Conservation (phyloP, 1,140 invertebrate species). For the Cotesia glomerata region DNA sequence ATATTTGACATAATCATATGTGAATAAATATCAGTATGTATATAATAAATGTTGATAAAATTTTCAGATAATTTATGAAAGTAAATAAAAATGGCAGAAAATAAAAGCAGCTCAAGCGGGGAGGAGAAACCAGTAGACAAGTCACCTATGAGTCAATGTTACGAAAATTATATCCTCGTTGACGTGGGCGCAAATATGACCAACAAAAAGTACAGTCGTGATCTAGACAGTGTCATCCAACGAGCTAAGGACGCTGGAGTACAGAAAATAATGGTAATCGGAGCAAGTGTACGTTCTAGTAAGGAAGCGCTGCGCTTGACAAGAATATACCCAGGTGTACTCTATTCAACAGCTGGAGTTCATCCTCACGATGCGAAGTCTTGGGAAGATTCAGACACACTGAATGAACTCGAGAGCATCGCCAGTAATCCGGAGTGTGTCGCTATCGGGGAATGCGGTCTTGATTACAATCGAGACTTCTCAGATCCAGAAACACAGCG, state of each 20-base stretch:
- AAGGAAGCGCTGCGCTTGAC: conserved; percentile 89
- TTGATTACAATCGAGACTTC: conserved; percentile 94
- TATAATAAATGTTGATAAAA: too few species aligned
- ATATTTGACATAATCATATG: too few species aligned
- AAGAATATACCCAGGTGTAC: conserved; percentile 84
- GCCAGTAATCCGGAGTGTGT: conserved; percentile 87
- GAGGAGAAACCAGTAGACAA: conserved; percentile 41
- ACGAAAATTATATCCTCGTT: conserved; percentile 89
- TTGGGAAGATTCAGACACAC: conserved; percentile 79
- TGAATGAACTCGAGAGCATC: conserved; percentile 75
- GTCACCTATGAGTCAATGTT: conserved; percentile 67
- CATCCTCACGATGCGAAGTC: conserved; percentile 96
- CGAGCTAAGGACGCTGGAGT: conserved; percentile 92
- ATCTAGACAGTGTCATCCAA: conserved; percentile 90
- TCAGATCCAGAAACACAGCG: conserved; percentile 87
- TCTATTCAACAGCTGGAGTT: conserved; percentile 93
- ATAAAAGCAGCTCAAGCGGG: conserved; percentile 43
- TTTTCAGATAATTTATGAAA: too few species aligned
- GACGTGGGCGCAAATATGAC: conserved; percentile 94
- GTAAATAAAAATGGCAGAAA: conserved; percentile 50
- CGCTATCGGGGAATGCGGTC: conserved; percentile 90
- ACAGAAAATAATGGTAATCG: conserved; percentile 93
- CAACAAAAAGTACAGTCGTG: conserved; percentile 91
- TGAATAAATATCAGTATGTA: too few species aligned
- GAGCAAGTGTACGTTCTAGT: conserved; percentile 85